Evolutionary conservation across 2,888 invertebrate species (phyloP), one percentile per base, ranked within the genome.

Genomic region (Andrena hattorfiana): DNA sequence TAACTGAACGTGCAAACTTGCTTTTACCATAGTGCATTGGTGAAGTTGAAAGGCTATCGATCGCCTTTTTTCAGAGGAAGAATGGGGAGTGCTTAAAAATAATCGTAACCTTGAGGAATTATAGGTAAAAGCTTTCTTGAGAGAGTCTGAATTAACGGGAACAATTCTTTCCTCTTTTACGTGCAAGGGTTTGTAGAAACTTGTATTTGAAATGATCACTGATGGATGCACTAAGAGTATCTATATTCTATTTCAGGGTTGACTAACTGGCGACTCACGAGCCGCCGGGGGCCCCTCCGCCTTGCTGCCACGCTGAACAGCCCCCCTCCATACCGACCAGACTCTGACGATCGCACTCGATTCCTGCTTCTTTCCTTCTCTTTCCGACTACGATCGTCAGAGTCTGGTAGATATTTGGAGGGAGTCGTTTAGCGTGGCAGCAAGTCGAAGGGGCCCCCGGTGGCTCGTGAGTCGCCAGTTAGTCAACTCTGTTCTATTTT

Each of bases 11-110:
- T 76, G 69, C 69, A 64, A 23, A 64, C 35, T 60, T 42, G 16
- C n/a, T 3, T 76, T 42, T 20, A 35, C 16, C 48, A 51, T 7
- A 59, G n/a, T 70, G 64, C 59, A 23, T 64, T 60, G 30, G 42
- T 77, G 54, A 77, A 60, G 20, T 64, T 70, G 30, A 48, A 42
- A n/a, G 8, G 26, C 42, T 60, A 59, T 80, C 26, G 59, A 66
- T 51, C 51, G 7, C 8, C 23, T 35, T 32, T 48, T 51, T 56
- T 48, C 20, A 30, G 30, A 35, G 16, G 26, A 35, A n/a, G 23
- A 30, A 30, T 30, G 10, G 35, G 20, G 35, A 42, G 16, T n/a
- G 23, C 20, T 62, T 75, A 59, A 64, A 67, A 69, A 59, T 69
- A 64, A 70, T 64, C 30, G 5, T 20, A 35, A 70, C 30, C 35